Conservation (phyloP, 35 echinoderm and acorn worm species). For the Patiria miniata region DNA sequence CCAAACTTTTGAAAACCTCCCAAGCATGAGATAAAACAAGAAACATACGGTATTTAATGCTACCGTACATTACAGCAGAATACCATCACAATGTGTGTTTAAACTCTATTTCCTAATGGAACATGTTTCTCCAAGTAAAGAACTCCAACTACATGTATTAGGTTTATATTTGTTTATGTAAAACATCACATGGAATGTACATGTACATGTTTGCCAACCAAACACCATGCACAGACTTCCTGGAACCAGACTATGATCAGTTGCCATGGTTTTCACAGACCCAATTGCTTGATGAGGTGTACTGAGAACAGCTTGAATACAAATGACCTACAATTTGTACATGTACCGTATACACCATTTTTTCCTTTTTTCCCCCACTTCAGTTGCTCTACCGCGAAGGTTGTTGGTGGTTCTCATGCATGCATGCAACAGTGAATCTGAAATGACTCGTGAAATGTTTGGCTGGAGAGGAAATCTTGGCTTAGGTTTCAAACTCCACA, state of each 20-base stretch:
- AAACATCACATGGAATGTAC: too few species aligned
- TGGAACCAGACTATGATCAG: not conserved
- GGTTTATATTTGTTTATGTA: too few species aligned
- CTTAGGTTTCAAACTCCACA: not conserved
- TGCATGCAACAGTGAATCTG: not conserved
- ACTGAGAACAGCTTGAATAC: not conserved
- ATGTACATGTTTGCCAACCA: not conserved
- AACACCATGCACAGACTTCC: not conserved
- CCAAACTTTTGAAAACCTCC: too few species aligned
- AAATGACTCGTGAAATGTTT: constrained; percentile 8
- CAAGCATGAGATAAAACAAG: too few species aligned
- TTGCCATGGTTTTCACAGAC: constrained; percentile 15
- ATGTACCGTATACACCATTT: too few species aligned
- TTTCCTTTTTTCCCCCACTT: too few species aligned
- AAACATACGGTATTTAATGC: too few species aligned
- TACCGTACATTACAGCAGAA: too few species aligned
- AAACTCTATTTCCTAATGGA: too few species aligned
- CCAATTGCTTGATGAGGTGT: not conserved
- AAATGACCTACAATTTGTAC: constrained; percentile 8
- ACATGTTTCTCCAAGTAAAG: too few species aligned
- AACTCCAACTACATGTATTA: too few species aligned
- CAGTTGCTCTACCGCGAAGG: not conserved
- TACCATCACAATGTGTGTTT: too few species aligned
- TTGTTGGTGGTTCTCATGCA: not conserved
- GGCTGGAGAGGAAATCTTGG: not conserved